A percentile compares a stretch with the other conserved stretches of the same genome.
phyloP scores from a whole-genome alignment of 1,140 invertebrate species.

The Lanistes nyassanus region DNA sequence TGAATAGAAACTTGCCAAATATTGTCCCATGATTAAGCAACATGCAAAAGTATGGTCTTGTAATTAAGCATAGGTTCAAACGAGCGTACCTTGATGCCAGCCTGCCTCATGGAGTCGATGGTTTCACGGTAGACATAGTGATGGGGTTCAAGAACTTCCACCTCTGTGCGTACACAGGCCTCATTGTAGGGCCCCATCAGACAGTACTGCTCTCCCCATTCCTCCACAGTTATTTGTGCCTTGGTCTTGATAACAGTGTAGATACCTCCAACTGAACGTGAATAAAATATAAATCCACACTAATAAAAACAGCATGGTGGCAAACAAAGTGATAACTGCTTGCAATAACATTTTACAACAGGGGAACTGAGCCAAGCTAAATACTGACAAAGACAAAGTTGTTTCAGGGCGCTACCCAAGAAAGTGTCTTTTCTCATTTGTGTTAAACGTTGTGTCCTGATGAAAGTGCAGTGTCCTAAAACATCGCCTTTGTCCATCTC shows the following conservation, averaged over 20 bases:
- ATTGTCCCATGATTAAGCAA: too few relatives aligned
- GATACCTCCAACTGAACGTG: conserved; percentile 90
- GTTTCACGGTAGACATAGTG: conserved; percentile 82
- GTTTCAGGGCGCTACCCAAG: too few relatives aligned
- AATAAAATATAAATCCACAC: too few relatives aligned
- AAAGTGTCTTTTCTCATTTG: too few relatives aligned
- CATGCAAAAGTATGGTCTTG: too few relatives aligned
- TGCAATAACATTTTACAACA: too few relatives aligned
- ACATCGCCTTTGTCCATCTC: background rate
- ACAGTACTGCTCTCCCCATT: conserved; percentile 98
- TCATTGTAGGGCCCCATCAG: conserved; percentile 96
- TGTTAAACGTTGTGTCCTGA: background rate
- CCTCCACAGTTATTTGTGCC: conserved; percentile 96
- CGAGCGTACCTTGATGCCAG: conserved; percentile 86
- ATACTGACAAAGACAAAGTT: too few relatives aligned
- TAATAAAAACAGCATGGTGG: too few relatives aligned
- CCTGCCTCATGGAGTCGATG: conserved; percentile 83
- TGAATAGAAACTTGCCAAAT: too few relatives aligned
- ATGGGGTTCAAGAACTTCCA: conserved; percentile 88
- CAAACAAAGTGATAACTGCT: too few relatives aligned
- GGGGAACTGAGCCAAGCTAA: background rate
- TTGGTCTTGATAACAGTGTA: conserved; percentile 99
- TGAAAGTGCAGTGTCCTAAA: too few relatives aligned
- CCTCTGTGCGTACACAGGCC: conserved; percentile 90
- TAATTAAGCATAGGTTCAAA: too few relatives aligned